These are phyloP conservation scores for Syngnathus rostellatus DNA, from an alignment of 2,797 vertebrate genomes.

Conservation along the genomic window DNA sequence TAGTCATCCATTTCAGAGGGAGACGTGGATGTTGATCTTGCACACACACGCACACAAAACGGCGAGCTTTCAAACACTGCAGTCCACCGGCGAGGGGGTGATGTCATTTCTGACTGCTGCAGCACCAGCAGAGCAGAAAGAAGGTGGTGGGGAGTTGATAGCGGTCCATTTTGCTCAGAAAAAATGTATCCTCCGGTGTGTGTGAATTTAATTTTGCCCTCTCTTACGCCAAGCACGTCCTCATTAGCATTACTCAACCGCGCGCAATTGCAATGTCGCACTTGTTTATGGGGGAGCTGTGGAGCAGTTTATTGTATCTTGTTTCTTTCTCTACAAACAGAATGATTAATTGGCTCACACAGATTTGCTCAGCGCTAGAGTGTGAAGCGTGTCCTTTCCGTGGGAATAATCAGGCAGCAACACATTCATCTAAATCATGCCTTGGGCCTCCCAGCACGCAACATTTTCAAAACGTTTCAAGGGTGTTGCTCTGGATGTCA, in stretches of 20 bases:
- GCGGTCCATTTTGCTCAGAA: conserved; percentile 17
- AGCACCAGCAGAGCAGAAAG: conserved; percentile 43
- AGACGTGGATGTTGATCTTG: background rate
- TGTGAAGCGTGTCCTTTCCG: conserved; percentile 22
- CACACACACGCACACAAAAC: background rate
- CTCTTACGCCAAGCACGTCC: conserved; percentile 29
- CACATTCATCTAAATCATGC: conserved; percentile 35
- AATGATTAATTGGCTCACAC: conserved; percentile 46
- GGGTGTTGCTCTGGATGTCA: conserved; percentile 3
- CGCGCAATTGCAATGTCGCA: conserved; percentile 19
- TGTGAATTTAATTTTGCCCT: background rate
- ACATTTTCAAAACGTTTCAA: conserved; percentile 14
- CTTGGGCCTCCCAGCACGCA: conserved; percentile 7
- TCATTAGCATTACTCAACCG: conserved; percentile 19
- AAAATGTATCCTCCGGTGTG: conserved; percentile 36
- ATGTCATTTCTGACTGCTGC: conserved; percentile 71
- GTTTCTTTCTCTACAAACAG: conserved; percentile 25
- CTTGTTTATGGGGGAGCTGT: conserved; percentile 16
- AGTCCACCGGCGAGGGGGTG: conserved; percentile 52
- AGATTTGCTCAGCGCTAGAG: conserved; percentile 12
- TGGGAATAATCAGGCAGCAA: conserved; percentile 26
- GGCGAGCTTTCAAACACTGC: conserved; percentile 49
- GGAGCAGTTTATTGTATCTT: conserved; percentile 32
- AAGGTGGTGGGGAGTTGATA: conserved; percentile 14
- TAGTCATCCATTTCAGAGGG: background rate